phyloP scores from a whole-genome alignment of 2,888 invertebrate genomes.

The Caenorhabditis sp. region DNA sequence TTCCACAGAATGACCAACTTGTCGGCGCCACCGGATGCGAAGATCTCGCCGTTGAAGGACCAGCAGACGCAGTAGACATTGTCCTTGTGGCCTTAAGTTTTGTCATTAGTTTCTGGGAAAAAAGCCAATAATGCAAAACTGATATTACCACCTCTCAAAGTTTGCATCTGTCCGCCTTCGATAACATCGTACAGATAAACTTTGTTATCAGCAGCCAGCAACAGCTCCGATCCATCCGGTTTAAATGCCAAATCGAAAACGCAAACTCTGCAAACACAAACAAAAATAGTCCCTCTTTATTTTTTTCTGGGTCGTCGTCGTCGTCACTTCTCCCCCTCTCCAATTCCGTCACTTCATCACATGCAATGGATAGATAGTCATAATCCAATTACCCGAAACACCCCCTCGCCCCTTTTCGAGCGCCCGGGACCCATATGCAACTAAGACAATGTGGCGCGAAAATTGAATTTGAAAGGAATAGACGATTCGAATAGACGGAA shows the following conservation, averaged over 20 bases:
- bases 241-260: slow-evolving; percentile 96
- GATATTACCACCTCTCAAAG: slow-evolving; percentile 92
- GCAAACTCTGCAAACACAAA: slow-evolving; percentile 86
- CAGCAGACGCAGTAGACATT: slow-evolving; percentile 94
- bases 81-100: slow-evolving; percentile 90
- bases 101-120: too few species aligned
- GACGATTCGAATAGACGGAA: too few species aligned
- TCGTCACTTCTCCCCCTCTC: not conserved
- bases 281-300: not conserved
- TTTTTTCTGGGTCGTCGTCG: not conserved
- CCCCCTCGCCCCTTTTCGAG: not conserved
- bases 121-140: too few species aligned
- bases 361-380: not conserved
- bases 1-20: slow-evolving; percentile 99
- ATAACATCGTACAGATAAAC: slow-evolving; percentile 90
- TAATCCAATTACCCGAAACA: slow-evolving; percentile 21
- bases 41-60: slow-evolving; percentile 94
- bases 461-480: slow-evolving; percentile 4
- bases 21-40: slow-evolving; percentile 97
- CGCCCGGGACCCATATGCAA: slow-evolving; percentile 33
- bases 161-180: slow-evolving; percentile 93
- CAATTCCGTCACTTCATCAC: slow-evolving; percentile 6
- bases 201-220: slow-evolving; percentile 94
- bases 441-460: slow-evolving; percentile 18
- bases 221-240: slow-evolving; percentile 94